Conservation (phyloP, 2,888 invertebrate genomes). For the Lepidochitona cinerea region DNA sequence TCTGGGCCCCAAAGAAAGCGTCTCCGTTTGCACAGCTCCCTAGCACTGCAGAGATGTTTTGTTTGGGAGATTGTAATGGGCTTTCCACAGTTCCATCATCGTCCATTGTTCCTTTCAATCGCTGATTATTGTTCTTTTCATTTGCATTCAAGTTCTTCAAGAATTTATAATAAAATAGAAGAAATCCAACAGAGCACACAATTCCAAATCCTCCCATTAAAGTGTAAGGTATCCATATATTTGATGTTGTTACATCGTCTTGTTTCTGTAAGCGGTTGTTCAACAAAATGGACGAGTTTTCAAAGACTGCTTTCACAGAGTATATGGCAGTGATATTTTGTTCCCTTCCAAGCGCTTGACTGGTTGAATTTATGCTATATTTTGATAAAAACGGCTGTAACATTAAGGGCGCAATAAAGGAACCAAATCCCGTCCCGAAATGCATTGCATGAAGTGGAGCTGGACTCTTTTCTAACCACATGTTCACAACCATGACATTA, state of each 20-base stretch:
- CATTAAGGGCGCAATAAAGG: constrained; percentile 47
- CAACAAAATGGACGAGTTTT: background rate
- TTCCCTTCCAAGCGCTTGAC: background rate
- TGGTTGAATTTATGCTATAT: no score
- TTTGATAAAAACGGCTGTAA: constrained; percentile 42
- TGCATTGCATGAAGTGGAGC: constrained; percentile 51
- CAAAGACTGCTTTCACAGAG: background rate
- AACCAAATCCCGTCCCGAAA: constrained; percentile 54
- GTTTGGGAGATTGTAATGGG: background rate
- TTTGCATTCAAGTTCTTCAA: no score
- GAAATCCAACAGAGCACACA: background rate
- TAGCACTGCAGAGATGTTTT: background rate
- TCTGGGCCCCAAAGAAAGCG: background rate
- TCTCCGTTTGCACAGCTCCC: background rate
- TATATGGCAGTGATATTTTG: background rate
- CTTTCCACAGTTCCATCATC: background rate
- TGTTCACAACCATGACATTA: constrained; percentile 40
- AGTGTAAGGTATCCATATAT: background rate
- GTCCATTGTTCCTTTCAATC: background rate
- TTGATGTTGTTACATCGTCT: background rate
- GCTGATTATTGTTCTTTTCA: no score
- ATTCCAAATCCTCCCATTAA: background rate
- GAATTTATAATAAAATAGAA: background rate
- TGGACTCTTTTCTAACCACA: constrained; percentile 49
- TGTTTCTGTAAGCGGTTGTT: background rate